phyloP scores from a whole-genome alignment of 1,140 invertebrate species.

The Drosophila tropicalis region DNA sequence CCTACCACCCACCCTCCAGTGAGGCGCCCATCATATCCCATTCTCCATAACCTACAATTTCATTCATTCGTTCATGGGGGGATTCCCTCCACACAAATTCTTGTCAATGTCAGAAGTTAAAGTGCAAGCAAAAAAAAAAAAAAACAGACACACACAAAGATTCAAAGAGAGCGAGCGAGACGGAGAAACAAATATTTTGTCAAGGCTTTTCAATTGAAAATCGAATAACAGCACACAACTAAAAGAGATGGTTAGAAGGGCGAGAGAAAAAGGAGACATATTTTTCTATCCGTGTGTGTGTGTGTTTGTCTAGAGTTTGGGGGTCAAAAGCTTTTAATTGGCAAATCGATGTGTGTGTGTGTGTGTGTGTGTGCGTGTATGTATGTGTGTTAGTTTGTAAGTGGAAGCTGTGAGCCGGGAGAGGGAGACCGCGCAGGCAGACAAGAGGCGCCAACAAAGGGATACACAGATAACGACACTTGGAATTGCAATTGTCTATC shows the following conservation, averaged over 20 bases:
- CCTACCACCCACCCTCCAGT: constrained; percentile 3
- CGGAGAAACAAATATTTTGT: constrained; percentile 20
- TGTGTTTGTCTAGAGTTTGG: constrained; percentile 25
- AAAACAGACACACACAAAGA: constrained; percentile 12
- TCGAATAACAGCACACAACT: constrained; percentile 31
- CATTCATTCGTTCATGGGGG: constrained; percentile 1
- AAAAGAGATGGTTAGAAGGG: neutral
- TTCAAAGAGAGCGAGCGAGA: neutral
- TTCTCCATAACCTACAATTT: constrained; percentile 12
- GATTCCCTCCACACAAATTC: constrained; percentile 7
- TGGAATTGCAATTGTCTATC: neutral
- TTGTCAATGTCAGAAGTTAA: constrained; percentile 53
- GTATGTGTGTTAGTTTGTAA: constrained; percentile 2
- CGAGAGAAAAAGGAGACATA: constrained; percentile 2
- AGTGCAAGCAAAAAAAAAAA: constrained; percentile 34
- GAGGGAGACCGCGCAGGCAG: constrained; percentile 9
- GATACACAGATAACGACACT: constrained; percentile 27
- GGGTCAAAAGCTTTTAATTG: constrained; percentile 72
- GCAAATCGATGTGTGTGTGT: constrained; percentile 50
- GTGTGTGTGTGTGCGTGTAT: constrained; percentile 2
- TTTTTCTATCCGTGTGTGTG: neutral
- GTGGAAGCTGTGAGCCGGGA: constrained; percentile 35
- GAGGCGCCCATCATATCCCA: neutral
- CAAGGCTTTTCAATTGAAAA: constrained; percentile 47
- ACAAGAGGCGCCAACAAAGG: constrained; percentile 23